Conservation (phyloP, 2,888 invertebrate genomes). For the Conistra vaccinii region DNA sequence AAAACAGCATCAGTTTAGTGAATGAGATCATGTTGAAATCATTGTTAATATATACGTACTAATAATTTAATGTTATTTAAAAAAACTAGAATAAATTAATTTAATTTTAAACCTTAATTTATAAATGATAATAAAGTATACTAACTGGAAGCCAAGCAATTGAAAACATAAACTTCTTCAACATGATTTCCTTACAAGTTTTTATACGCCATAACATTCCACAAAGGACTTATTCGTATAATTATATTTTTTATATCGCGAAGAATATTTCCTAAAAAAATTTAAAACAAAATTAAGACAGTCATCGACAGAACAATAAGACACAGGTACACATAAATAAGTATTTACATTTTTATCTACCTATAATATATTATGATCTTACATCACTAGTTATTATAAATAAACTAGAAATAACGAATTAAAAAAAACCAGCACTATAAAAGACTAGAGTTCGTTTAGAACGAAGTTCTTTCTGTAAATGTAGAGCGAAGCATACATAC, state of each 20-base stretch:
- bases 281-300: not conserved
- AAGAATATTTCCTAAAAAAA: not conserved
- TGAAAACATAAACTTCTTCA: not conserved
- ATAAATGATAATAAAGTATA: slow-evolving; percentile 6
- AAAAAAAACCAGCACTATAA: not conserved
- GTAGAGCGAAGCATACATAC: not conserved
- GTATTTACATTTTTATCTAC: slow-evolving; percentile 52
- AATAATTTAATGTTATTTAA: slow-evolving; percentile 10
- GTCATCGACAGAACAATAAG: slow-evolving; percentile 8
- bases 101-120: not conserved
- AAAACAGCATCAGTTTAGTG: slow-evolving; percentile 18
- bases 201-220: not conserved
- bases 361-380: slow-evolving; percentile 37
- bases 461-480: not conserved
- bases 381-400: slow-evolving; percentile 14
- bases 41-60: slow-evolving; percentile 9
- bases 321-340: slow-evolving; percentile 34
- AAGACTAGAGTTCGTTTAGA: not conserved
- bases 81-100: not conserved
- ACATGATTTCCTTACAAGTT: not conserved
- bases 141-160: not conserved
- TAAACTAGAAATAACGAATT: slow-evolving; percentile 1
- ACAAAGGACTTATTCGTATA: not conserved
- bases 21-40: slow-evolving; percentile 35
- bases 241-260: not conserved